These are phyloP conservation scores for Tuberolachnus salignus DNA, from an alignment of 2,888 invertebrate genomes.

Conservation along the genomic window DNA sequence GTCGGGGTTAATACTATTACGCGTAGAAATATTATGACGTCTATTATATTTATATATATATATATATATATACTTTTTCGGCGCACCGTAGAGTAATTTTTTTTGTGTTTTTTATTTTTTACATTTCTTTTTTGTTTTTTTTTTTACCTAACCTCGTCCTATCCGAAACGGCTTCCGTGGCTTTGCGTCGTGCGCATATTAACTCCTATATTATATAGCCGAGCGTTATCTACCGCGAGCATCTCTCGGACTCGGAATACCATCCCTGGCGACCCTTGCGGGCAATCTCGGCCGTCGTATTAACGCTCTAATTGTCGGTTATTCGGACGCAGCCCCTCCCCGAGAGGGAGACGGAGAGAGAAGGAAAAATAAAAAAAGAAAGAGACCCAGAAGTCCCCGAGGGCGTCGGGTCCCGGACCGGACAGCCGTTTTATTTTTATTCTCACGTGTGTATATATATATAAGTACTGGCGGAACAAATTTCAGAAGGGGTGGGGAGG, in stretches of 20 bases:
- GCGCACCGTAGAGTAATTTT: background rate
- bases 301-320: conserved; percentile 52
- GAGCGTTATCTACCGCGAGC: conserved; percentile 20
- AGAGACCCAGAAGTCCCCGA: too few relatives aligned
- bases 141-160: background rate
- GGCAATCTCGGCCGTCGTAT: conserved; percentile 54
- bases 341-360: too few relatives aligned
- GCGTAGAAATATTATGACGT: background rate
- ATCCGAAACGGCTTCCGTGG: conserved; percentile 51
- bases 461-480: background rate
- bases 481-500: conserved; percentile 5
- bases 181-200: conserved; percentile 18
- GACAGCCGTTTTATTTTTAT: background rate
- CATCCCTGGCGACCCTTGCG: conserved; percentile 36
- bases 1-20: background rate
- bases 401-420: background rate
- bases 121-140: background rate
- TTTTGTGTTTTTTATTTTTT: background rate
- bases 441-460: background rate
- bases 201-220: background rate
- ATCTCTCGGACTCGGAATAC: conserved; percentile 11
- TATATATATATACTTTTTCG: background rate
- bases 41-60: conserved; percentile 1
- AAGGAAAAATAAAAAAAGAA: too few relatives aligned
- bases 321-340: background rate